Conservation (phyloP, 2,888 invertebrate genomes). For the Oligia fasciuncula region DNA sequence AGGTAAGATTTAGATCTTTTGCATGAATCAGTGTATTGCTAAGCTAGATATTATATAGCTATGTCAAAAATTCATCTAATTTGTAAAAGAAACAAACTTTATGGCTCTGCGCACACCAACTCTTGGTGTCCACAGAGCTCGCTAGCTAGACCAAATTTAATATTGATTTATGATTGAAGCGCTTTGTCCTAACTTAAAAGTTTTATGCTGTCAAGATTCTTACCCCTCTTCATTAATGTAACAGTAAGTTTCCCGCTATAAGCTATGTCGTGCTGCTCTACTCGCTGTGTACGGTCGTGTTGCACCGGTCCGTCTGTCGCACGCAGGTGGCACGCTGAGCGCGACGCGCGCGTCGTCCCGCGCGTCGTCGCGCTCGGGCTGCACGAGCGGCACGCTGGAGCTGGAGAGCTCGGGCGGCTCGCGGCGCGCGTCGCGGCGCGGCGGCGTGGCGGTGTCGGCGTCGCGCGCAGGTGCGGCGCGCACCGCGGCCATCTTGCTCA, state of each 20-base stretch:
- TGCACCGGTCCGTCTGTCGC: constrained; percentile 20
- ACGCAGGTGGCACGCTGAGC: constrained; percentile 90
- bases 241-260: constrained; percentile 5
- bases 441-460: constrained; percentile 93
- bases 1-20: constrained; percentile 87
- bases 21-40: neutral
- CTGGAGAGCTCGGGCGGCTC: constrained; percentile 75
- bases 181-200: neutral
- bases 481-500: constrained; percentile 98
- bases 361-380: constrained; percentile 88
- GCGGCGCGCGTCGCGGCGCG: constrained; percentile 96
- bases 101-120: neutral
- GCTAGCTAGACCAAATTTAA: neutral
- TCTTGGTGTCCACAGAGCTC: constrained; percentile 1
- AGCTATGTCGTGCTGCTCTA: constrained; percentile 11
- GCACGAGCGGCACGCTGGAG: constrained; percentile 84
- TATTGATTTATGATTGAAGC: neutral
- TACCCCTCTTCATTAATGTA: neutral
- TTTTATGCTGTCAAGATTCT: neutral
- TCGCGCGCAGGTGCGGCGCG: constrained; percentile 98
- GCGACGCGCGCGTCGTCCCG: constrained; percentile 86
- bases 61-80: neutral
- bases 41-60: neutral
- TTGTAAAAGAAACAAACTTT: neutral
- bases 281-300: constrained; percentile 5